A percentile compares a stretch with the other conserved stretches of the same genome.
Evolutionary conservation across 2,113 vertebrate genomes (phyloP).

Genomic region (Amphilophus citrinellus): DNA sequence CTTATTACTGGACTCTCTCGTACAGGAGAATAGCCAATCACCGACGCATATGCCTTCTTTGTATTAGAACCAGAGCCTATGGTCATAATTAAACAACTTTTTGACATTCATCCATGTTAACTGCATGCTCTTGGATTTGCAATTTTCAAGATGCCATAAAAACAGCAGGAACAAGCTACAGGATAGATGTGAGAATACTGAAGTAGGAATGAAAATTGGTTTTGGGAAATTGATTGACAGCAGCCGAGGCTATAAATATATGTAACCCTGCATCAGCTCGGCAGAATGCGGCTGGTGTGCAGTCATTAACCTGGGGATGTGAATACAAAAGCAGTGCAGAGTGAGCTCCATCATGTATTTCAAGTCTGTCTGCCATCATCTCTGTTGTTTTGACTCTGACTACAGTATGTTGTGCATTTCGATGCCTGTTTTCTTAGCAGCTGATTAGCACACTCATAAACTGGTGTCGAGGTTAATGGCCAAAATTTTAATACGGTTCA

Average conservation of each 20-base stretch:
- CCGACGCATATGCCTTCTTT: neutral
- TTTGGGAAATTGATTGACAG: slow-evolving; percentile 64
- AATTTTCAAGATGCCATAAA: slow-evolving; percentile 16
- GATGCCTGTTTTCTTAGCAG: slow-evolving; percentile 6
- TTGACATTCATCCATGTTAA: slow-evolving; percentile 20
- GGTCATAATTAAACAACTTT: slow-evolving; percentile 3
- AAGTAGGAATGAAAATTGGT: slow-evolving; percentile 43
- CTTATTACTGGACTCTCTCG: neutral
- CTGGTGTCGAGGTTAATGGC: neutral
- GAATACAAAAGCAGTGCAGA: slow-evolving; percentile 46
- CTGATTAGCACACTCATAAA: slow-evolving; percentile 28
- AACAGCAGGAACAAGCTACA: slow-evolving; percentile 17
- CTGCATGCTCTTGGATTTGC: slow-evolving; percentile 13
- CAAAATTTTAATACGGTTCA: neutral
- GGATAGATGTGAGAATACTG: slow-evolving; percentile 34
- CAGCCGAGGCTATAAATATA: slow-evolving; percentile 59
- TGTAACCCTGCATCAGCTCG: slow-evolving; percentile 37
- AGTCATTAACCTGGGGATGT: slow-evolving; percentile 60
- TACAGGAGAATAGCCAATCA: neutral
- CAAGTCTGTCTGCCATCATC: slow-evolving; percentile 6
- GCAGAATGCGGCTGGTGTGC: slow-evolving; percentile 45
- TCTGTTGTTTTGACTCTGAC: slow-evolving; percentile 12
- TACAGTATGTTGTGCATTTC: neutral
- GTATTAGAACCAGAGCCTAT: slow-evolving; percentile 11
- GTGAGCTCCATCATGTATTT: slow-evolving; percentile 4